Evolutionary conservation across 2,113 vertebrate genomes (phyloP).

Genomic region (Scophthalmus maximus): DNA sequence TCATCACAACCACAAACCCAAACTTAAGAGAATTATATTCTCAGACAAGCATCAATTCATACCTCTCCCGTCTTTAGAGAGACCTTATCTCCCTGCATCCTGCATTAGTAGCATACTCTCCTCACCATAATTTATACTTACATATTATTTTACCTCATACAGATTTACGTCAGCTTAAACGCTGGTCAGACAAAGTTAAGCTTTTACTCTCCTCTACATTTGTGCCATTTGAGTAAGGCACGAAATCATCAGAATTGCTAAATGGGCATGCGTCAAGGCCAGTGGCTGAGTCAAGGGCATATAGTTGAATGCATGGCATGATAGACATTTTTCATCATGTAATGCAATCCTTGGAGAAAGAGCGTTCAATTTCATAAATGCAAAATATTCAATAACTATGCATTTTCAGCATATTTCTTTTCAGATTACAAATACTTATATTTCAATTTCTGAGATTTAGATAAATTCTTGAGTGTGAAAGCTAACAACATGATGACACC

Average conservation of each 20-base stretch:
- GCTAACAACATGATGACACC: background rate
- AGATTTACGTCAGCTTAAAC: conserved; percentile 59
- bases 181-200: conserved; percentile 38
- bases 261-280: conserved; percentile 49
- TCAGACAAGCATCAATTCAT: conserved; percentile 45
- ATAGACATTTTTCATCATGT: conserved; percentile 18
- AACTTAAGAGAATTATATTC: conserved; percentile 42
- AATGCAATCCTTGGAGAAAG: conserved; percentile 44
- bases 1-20: conserved; percentile 48
- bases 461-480: background rate
- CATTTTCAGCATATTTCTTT: conserved; percentile 7
- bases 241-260: conserved; percentile 52
- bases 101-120: conserved; percentile 18
- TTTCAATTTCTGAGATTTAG: background rate
- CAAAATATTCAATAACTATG: conserved; percentile 14
- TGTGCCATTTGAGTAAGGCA: conserved; percentile 23
- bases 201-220: conserved; percentile 41
- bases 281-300: conserved; percentile 43
- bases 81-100: conserved; percentile 15
- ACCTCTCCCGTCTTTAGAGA: conserved; percentile 4
- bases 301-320: conserved; percentile 45
- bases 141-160: conserved; percentile 47
- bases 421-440: background rate
- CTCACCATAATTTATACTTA: conserved; percentile 39
- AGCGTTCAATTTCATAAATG: conserved; percentile 22